These are phyloP conservation scores for Coleophora deauratella DNA, from an alignment of 2,888 invertebrate species.

Conservation along the genomic window DNA sequence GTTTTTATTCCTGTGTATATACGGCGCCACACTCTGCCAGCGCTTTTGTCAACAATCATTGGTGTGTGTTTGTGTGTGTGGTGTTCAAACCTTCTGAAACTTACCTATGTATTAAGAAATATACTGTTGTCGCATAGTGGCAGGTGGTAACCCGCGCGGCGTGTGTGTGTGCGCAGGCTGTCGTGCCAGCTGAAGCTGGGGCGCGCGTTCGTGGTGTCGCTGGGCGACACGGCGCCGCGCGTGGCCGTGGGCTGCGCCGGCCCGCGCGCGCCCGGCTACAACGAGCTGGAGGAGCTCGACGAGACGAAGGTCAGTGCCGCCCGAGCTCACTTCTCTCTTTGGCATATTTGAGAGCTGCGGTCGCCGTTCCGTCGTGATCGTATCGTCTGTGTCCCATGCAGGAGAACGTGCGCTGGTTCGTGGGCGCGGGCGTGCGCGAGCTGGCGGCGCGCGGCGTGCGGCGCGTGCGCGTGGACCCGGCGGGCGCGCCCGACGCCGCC, in stretches of 20 bases:
- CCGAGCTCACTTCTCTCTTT: background rate
- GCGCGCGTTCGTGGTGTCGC: constrained; percentile 46
- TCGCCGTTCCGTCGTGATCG: too few species aligned
- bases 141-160: too few species aligned
- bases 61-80: too few species aligned
- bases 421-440: constrained; percentile 45
- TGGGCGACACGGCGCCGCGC: constrained; percentile 42
- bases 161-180: constrained; percentile 26
- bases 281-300: constrained; percentile 43
- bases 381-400: too few species aligned
- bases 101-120: too few species aligned
- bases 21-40: too few species aligned
- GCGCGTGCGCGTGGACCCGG: constrained; percentile 66
- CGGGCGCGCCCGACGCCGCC: constrained; percentile 75
- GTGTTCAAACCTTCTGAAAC: too few species aligned
- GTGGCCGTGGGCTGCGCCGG: constrained; percentile 31
- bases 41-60: too few species aligned
- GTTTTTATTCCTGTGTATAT: too few species aligned
- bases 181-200: constrained; percentile 38
- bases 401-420: constrained; percentile 54
- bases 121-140: too few species aligned
- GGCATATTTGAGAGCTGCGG: too few species aligned
- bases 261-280: constrained; percentile 35
- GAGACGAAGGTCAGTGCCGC: constrained; percentile 38
- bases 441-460: constrained; percentile 31